Percentiles rank a stretch among this genome's conserved stretches.
Evolutionary conservation across 2,888 invertebrate species (phyloP).

Genomic region (Drosophila multiciliata): DNA sequence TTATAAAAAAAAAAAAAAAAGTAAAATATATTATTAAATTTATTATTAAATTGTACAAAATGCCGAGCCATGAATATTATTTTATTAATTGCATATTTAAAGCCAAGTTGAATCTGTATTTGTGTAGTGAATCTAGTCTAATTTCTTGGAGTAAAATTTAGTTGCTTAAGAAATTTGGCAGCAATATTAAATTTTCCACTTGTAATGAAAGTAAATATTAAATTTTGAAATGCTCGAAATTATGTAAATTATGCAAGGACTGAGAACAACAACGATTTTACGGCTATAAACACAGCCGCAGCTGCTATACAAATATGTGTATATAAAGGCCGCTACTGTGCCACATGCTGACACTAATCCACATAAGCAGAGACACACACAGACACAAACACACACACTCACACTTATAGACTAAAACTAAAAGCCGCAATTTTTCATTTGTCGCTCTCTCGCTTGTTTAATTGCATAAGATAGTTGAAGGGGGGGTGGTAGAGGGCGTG

Average conservation of each 20-base stretch:
- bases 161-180: neutral
- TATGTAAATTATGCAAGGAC: conserved; percentile 28
- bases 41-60: neutral
- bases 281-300: conserved; percentile 39
- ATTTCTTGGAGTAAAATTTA: neutral
- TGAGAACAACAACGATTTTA: conserved; percentile 27
- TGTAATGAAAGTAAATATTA: conserved; percentile 2
- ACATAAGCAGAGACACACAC: conserved; percentile 30
- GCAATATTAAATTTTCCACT: neutral
- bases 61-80: neutral
- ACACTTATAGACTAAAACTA: conserved; percentile 41
- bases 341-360: conserved; percentile 51
- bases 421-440: conserved; percentile 70
- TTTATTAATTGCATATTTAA: neutral
- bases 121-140: neutral
- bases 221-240: conserved; percentile 3
- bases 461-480: conserved; percentile 60
- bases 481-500: neutral
- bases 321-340: conserved; percentile 23
- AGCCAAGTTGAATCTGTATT: neutral
- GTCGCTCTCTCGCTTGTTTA: conserved; percentile 61
- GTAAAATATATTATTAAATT: too few species aligned
- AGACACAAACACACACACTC: conserved; percentile 10
- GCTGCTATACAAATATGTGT: conserved; percentile 30
- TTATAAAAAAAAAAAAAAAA: neutral